Evolutionary conservation across 2,113 vertebrate genomes (phyloP), one percentile per base, ranked within the genome.

Genomic region (Delphinus delphis): DNA sequence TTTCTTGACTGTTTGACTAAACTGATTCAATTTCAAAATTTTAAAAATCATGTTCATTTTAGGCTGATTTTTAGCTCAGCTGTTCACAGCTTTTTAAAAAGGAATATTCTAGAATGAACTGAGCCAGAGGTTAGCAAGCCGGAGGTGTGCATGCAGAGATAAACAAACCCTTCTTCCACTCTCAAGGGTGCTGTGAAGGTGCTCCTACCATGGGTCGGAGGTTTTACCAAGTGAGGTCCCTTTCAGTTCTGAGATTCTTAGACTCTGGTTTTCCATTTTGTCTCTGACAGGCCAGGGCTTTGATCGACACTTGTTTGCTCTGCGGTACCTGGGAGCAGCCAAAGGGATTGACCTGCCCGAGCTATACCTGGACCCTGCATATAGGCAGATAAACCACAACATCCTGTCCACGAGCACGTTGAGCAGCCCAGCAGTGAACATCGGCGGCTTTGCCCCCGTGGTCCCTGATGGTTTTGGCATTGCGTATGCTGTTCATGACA

Each of bases 391-490:
- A 71, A 99, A 99, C 95, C 99, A 99, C 98, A 99, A 99, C 98
- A 98, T 99, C 98, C 98, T 99, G 55, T 99, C 99, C 36, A 99
- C 99, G 36, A 99, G 99, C 98, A 99, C 99, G 0, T 98, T 99
- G 95, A 98, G 90, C 94, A 99, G 99, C 95, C 99, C 99, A 0
- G 99, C 99, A 0, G 99, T 99, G 92, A 98, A 93, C 36, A 44
- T 99, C 0, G 99, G 99, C 0, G 99, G 99, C 15, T 99, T 99
- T 81, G 99, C 99, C 28, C 99, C 99, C 0, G 99, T 99, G 82
- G 99, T 99, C 73, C 92, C 99, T 0, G 99, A 99, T 60, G 99
- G 99, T 15, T 99, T 99, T 58, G 99, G 99, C 1, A 85, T 99
- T 0, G 99, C 98, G 0, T 99, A 99, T 18, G 98, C 98, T 1